phyloP scores from a whole-genome alignment of 2,113 vertebrate genomes.

The Platanista minor region DNA sequence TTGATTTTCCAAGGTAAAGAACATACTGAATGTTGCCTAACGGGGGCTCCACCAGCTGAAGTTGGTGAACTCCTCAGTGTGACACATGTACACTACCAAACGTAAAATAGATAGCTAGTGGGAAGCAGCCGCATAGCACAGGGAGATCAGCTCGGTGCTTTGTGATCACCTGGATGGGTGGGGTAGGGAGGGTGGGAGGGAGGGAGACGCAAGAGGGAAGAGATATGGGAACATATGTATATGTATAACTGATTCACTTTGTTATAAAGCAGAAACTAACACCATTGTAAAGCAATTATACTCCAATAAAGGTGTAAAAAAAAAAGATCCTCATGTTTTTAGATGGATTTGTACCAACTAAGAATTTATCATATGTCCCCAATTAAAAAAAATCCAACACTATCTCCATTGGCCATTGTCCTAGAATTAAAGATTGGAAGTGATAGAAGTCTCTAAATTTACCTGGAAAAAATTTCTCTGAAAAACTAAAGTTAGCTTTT shows the following conservation, averaged over 20 bases:
- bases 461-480: not conserved
- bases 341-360: not conserved
- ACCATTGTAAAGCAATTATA: too few species aligned
- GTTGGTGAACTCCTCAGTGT: not conserved
- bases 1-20: not conserved
- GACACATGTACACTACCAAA: too few species aligned
- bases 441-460: conserved; percentile 30
- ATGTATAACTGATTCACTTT: too few species aligned
- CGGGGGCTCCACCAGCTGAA: not conserved
- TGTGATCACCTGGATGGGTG: too few species aligned
- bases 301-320: too few species aligned
- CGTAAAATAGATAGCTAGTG: too few species aligned
- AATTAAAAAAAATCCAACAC: not conserved
- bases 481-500: conserved; percentile 23
- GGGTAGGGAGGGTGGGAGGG: too few species aligned
- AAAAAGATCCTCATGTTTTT: conserved; percentile 22
- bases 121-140: too few species aligned
- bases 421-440: conserved; percentile 2
- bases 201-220: too few species aligned
- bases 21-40: not conserved
- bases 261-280: too few species aligned
- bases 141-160: too few species aligned
- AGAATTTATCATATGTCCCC: not conserved
- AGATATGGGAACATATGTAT: too few species aligned
- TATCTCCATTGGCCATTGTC: not conserved